Evolutionary conservation across 2,113 vertebrate species (phyloP), one percentile per base, ranked within the genome.

Genomic region (Salvelinus fontinalis): DNA sequence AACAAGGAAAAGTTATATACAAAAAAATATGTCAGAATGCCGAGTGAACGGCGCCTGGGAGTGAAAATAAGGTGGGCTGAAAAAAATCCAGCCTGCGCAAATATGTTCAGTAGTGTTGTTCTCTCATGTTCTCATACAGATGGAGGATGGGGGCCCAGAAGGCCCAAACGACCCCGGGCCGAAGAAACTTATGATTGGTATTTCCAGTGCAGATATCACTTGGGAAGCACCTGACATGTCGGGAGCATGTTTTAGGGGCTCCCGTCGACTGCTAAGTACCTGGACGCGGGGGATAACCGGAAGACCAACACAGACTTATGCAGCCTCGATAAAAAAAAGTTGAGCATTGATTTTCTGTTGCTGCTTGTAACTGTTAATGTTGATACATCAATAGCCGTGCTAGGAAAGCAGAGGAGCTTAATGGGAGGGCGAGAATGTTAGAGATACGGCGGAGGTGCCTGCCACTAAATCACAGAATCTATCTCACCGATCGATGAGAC

Each of bases 311-410:
- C 51, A 54, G 51, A 14, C 51, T 14, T 92, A 94, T 93, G 94
- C 92, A 93, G 51, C 51, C 94, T 81, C 91, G 85, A 94, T 96
- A 95, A 97, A 31, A 95, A 96, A 97, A 97, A 97, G 96, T 95
- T 95, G 27, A 78, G 90, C 95, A 99, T 98, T 96, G 97, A 99
- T 99, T 99, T 97, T 93, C 96, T 95, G 96, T 95, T 95, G 96
- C 95, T 92, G 95, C 96, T 97, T 98, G 97, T 97, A 98, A 98
- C 97, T 96, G 94, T 97, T 97, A 97, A 95, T 97, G 96, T 97
- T 97, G 96, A 97, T 96, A 96, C 96, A 97, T 98, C 97, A 98
- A 98, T 97, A 97, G 97, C 93, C 82, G 87, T 97, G 16, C 3
- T 54, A 97, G 95, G 95, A 96, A 97, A 97, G 95, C 95, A 92